Base-by-base conservation (phyloP, 2,888 invertebrate genomes). In the Scotopteryx bipunctaria region DNA sequence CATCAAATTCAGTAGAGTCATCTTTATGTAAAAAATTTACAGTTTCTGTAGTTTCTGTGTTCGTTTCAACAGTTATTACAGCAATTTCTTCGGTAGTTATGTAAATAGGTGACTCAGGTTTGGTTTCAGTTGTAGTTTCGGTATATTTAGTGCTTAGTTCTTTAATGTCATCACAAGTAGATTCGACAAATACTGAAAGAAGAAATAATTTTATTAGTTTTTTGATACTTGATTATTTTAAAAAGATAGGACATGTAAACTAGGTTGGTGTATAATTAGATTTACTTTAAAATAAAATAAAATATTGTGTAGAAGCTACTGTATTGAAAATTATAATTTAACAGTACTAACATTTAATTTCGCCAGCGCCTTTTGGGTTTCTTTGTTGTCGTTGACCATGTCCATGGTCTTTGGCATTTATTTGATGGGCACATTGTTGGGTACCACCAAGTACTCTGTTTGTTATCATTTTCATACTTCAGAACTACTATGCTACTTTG, bases 311-410 rank as follows among this genome's bases (percentile, higher is more conserved):
- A n/a, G n/a, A 40, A 40, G 5, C 16, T 16, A 40, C 5, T 25
- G 9, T 21, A 19, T 8, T 44, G 9, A 8, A 27, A 19, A 11
- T 8, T 1, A 27, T 11, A 3, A 35, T 8, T 1, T 5, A 11
- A 17, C 15, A 25, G n/a, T 46, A 53, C 53, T 53, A 47, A 53
- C 42, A 43, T 46, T 52, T 52, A 46, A 32, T 42, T 38, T 43
- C 47, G 36, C 37, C 37, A 13, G 4, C 16, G 19, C 13, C 13
- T 47, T 42, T 6, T 48, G 11, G 2, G 8, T 21, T 36, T 48
- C 3, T 14, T 43, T 49, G 25, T 43, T 13, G 59, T 55, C 4
- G 43, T 52, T 5, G 32, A 14, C 53, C 53, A 53, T 16, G 13
- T n/a, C 5, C 14, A 1, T 4, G 53, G 53, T 38, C 53, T 47